These are phyloP conservation scores for Chrysolina haemoptera DNA, from an alignment of 2,888 invertebrate genomes.

Conservation along the genomic window DNA sequence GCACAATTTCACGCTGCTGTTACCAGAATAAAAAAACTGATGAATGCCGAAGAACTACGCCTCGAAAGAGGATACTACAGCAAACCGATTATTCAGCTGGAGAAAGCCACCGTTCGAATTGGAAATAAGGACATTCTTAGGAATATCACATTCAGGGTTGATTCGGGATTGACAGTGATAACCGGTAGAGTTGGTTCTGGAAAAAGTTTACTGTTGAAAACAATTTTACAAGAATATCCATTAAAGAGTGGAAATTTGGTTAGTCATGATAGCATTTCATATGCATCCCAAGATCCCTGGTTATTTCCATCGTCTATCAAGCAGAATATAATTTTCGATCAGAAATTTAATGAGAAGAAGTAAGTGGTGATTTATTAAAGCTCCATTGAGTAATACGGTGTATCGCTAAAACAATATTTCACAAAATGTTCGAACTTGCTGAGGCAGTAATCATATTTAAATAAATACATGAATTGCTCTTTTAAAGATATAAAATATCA, in stretches of 20 bases:
- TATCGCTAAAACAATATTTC: too few species aligned
- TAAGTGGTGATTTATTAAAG: neutral
- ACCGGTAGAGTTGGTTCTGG: constrained; percentile 74
- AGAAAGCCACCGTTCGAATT: constrained; percentile 45
- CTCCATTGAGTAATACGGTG: too few species aligned
- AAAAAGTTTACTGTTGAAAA: constrained; percentile 58
- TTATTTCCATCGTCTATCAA: constrained; percentile 60
- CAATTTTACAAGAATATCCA: constrained; percentile 57
- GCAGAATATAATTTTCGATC: constrained; percentile 65
- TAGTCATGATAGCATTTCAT: constrained; percentile 55
- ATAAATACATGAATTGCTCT: too few species aligned
- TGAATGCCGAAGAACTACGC: constrained; percentile 79
- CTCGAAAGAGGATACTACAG: constrained; percentile 63
- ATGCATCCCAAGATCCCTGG: constrained; percentile 62
- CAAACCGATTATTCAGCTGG: constrained; percentile 31
- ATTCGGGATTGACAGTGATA: constrained; percentile 70
- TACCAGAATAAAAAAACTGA: constrained; percentile 76
- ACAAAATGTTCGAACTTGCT: too few species aligned
- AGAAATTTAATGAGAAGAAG: constrained; percentile 58
- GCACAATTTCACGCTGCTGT: constrained; percentile 85
- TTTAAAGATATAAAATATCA: too few species aligned
- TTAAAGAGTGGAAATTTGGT: constrained; percentile 48
- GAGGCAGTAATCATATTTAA: too few species aligned
- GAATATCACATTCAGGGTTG: constrained; percentile 68
- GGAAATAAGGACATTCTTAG: constrained; percentile 64